These are phyloP conservation scores for Gastrophysa polygoni DNA, from an alignment of 2,888 invertebrate genomes.

Conservation along the genomic window DNA sequence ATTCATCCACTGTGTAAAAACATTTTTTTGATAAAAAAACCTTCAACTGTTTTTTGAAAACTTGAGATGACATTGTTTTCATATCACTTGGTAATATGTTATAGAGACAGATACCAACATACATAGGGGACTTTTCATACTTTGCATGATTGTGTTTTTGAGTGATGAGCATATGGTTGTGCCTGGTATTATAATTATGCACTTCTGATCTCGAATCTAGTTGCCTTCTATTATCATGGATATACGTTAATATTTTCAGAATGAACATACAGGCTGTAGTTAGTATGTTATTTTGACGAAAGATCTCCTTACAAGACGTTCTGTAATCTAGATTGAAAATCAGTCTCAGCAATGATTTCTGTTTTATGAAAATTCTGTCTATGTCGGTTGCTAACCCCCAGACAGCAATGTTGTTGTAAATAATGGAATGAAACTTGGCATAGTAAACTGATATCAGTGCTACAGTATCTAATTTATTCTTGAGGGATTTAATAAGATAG, in stretches of 20 bases:
- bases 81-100: neutral
- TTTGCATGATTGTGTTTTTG: neutral
- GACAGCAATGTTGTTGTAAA: constrained; percentile 5
- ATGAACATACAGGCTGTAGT: neutral
- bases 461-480: neutral
- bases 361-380: constrained; percentile 1
- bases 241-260: neutral
- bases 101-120: neutral
- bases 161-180: neutral
- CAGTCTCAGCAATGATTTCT: constrained; percentile 5
- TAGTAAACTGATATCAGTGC: neutral
- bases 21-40: neutral
- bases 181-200: neutral
- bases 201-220: constrained; percentile 1
- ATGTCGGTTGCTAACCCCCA: neutral
- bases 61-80: neutral
- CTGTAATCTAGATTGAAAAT: constrained; percentile 1
- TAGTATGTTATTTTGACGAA: neutral
- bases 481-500: constrained; percentile 2
- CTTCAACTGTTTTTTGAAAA: neutral
- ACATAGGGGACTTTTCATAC: neutral
- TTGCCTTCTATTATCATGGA: constrained; percentile 1
- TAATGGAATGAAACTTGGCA: constrained; percentile 5
- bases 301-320: neutral
- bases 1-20: constrained; percentile 4